Percentiles rank a stretch among this genome's conserved stretches.
Evolutionary conservation across 2,888 invertebrate genomes (phyloP).

Genomic region (Melipona bicolor): DNA sequence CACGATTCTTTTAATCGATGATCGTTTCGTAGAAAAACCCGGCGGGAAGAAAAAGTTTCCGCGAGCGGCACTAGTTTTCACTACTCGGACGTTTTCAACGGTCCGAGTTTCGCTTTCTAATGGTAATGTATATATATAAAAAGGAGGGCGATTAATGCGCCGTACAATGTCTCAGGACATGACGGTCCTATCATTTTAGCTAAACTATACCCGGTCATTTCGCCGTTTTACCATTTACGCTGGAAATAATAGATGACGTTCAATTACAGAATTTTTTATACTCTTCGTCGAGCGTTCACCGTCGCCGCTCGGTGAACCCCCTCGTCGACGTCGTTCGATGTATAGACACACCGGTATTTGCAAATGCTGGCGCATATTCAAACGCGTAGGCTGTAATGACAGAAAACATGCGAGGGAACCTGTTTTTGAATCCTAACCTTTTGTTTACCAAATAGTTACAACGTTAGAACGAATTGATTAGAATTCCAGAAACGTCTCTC

Average conservation of each 20-base stretch:
- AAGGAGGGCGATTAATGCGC: neutral
- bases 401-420: neutral
- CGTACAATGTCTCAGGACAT: neutral
- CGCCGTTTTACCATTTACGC: conserved; percentile 5
- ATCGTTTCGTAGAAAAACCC: neutral
- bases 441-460: neutral
- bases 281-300: neutral
- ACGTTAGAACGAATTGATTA: neutral
- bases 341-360: neutral
- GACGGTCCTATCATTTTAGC: conserved; percentile 6
- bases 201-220: neutral
- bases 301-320: neutral
- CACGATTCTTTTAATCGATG: neutral
- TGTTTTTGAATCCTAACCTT: neutral
- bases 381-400: no score
- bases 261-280: conserved; percentile 15
- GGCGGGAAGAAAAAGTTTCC: neutral
- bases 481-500: neutral
- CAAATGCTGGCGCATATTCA: neutral
- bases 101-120: neutral
- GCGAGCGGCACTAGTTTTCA: neutral
- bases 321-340: neutral
- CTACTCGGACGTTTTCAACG: no score
- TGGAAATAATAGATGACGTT: conserved; percentile 25
- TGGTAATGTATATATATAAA: neutral